Conservation (phyloP, 2,888 invertebrate genomes). For the Andrena dorsata region DNA sequence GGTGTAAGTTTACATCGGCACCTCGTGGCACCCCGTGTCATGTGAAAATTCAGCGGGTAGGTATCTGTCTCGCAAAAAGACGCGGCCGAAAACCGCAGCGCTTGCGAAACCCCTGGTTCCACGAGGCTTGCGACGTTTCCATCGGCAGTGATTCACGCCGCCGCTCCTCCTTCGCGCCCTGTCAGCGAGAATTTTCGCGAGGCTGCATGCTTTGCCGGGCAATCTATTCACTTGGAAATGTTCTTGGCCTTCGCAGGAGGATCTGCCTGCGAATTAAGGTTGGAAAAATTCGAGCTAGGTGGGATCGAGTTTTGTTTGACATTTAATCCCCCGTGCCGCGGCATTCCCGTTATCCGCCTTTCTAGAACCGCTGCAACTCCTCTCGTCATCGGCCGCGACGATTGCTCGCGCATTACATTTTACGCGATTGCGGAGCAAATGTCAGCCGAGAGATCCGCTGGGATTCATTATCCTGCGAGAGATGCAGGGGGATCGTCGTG, state of each 20-base stretch:
- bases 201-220: not conserved
- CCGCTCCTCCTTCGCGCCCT: constrained; percentile 36
- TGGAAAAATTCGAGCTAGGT: constrained; percentile 24
- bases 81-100: constrained; percentile 62
- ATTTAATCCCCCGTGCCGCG: constrained; percentile 52
- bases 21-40: constrained; percentile 6
- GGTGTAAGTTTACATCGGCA: constrained; percentile 64
- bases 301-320: constrained; percentile 52
- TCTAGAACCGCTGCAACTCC: constrained; percentile 52
- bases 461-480: constrained; percentile 28
- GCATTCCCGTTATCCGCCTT: constrained; percentile 47
- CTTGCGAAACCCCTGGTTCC: constrained; percentile 41
- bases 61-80: constrained; percentile 54
- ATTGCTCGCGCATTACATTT: constrained; percentile 48
- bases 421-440: constrained; percentile 52
- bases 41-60: constrained; percentile 60
- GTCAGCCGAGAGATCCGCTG: constrained; percentile 52
- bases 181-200: constrained; percentile 36
- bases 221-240: not conserved
- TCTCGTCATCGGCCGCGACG: constrained; percentile 50
- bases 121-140: constrained; percentile 61
- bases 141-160: constrained; percentile 13
- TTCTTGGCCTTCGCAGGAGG: not conserved
- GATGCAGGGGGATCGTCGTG: not conserved
- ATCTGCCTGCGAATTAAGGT: not conserved